Base-by-base conservation (phyloP, 2,113 vertebrate species). In the Percopsis transmontana region DNA sequence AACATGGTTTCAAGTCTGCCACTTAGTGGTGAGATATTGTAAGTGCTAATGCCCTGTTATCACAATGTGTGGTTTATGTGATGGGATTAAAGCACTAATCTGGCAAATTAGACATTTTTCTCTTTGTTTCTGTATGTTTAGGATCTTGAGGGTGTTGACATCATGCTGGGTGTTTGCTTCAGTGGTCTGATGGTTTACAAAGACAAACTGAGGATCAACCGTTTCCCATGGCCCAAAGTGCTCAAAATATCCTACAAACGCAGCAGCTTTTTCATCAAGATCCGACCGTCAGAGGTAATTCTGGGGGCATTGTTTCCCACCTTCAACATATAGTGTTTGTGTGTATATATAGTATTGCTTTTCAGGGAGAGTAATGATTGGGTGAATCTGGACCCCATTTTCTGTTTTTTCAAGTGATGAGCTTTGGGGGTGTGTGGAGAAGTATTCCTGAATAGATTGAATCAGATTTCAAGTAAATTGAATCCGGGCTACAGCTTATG, bases 221-320 rank as follows among this genome's bases (percentile, higher is more conserved):
- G 95, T 56, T 98, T 97, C 79, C 93, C 94, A 2, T 99, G 97
- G 97, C 96, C 96, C 64, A 98, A 96, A 90, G 95, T 99, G 50
- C 91, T 99, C 53, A 99, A 99, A 90, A 96, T 98, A 84, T 98
- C 96, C 47, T 98, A 98, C 83, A 98, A 96, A 87, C 94, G 95
- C 70, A 98, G 94, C 92, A 97, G 94, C 86, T 99, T 99, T 89
- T 96, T 96, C 33, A 95, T 97, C 74, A 99, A 97, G 88, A 97
- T 99, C 66, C 93, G 95, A 0, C 91, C 96, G 2, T 95, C 95
- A 44, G 96, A 99, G 94, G 97, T 98, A 91, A 0, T 66, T 63
- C 11, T 39, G 7, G 44, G 38, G 18, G 16, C 39, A 10, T n/a
- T 18, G n/a, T 23, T 66, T 44, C n/a, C n/a, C n/a, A n/a, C n/a